phyloP scores from a whole-genome alignment of 2,888 invertebrate genomes.

The Tenodera sinensis region DNA sequence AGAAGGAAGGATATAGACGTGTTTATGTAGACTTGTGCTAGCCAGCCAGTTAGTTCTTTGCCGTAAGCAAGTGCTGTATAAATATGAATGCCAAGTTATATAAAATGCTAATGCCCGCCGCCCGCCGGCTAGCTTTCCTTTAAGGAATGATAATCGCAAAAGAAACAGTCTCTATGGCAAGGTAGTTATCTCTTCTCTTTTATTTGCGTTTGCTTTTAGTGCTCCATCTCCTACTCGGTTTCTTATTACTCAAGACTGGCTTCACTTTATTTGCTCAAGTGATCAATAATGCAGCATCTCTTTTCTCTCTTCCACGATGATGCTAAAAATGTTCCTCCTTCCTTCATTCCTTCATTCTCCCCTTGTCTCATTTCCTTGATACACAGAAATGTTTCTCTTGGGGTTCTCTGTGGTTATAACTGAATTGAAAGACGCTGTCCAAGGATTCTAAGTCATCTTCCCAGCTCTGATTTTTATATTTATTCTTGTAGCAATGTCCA shows the following conservation, averaged over 20 bases:
- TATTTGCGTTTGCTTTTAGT: background rate
- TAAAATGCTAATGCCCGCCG: background rate
- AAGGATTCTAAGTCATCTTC: background rate
- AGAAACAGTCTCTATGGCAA: background rate
- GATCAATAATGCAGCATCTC: background rate
- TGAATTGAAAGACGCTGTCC: background rate
- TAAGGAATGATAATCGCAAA: background rate
- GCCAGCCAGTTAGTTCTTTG: no score
- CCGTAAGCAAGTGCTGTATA: no score
- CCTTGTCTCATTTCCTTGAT: background rate
- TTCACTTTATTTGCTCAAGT: background rate
- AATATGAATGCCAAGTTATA: background rate
- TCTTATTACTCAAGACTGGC: background rate
- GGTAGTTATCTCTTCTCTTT: background rate
- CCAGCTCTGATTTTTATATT: background rate
- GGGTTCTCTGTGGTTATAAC: background rate
- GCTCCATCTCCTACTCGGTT: background rate
- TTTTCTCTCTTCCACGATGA: background rate
- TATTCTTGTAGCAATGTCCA: no score
- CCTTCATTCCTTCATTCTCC: background rate
- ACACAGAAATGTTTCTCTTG: background rate
- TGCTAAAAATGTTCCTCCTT: background rate
- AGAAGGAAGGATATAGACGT: no score
- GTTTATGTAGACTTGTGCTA: no score
- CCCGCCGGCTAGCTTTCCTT: background rate